Evolutionary conservation across 2,888 invertebrate genomes (phyloP).

Genomic region (Drosophila limbata): DNA sequence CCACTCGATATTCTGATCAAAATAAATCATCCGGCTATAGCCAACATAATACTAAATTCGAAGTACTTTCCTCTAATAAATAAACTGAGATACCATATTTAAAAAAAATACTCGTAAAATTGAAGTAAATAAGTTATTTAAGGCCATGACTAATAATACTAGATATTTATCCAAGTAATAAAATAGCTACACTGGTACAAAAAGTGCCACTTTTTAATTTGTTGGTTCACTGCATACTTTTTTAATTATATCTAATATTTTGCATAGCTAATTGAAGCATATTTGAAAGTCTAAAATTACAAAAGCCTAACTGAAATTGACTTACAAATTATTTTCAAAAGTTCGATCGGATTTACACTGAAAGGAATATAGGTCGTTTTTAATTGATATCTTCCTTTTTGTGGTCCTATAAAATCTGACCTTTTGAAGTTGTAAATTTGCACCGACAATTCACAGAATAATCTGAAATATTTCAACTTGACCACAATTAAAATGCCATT

Average conservation of each 20-base stretch:
- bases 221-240: no score
- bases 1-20: conserved; percentile 17
- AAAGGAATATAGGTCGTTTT: conserved; percentile 4
- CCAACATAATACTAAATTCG: conserved; percentile 1
- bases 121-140: not conserved
- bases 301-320: not conserved
- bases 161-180: no score
- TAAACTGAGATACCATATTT: not conserved
- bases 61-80: not conserved
- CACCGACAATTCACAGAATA: conserved; percentile 21
- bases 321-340: no score
- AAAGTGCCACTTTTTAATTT: no score
- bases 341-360: not conserved
- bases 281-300: not conserved
- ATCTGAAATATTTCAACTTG: conserved; percentile 40
- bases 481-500: conserved; percentile 72
- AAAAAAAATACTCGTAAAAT: not conserved
- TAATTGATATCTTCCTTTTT: conserved; percentile 32
- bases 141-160: no score
- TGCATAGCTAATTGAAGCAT: not conserved
- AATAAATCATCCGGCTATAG: conserved; percentile 1
- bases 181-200: no score
- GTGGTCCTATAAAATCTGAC: not conserved
- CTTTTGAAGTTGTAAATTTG: conserved; percentile 21
- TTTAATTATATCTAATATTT: no score